Conservation (phyloP, 2,888 invertebrate genomes). For the Protonemura montana region DNA sequence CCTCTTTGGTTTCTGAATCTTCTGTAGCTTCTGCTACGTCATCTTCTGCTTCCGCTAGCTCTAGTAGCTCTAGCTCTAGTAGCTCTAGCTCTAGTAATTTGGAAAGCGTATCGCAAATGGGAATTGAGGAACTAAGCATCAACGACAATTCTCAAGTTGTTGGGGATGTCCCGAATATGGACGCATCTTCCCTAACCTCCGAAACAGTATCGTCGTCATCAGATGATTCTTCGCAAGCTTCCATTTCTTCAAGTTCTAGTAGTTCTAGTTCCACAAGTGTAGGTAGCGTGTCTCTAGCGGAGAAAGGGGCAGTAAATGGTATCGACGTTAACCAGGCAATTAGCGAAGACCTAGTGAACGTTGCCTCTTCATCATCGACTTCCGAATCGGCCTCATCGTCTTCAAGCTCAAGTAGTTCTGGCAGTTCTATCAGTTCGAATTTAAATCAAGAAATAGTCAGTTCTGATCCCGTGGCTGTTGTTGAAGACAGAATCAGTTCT, state of each 20-base stretch:
- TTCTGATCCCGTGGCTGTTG: neutral
- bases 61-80: no score
- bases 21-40: neutral
- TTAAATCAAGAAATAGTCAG: neutral
- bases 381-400: neutral
- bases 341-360: neutral
- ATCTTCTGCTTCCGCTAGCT: no score
- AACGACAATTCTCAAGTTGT: neutral
- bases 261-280: neutral
- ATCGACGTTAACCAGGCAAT: neutral
- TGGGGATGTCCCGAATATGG: neutral
- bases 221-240: neutral
- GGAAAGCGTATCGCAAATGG: neutral
- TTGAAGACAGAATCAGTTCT: neutral
- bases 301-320: neutral
- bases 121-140: neutral
- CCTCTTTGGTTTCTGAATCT: neutral
- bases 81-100: neutral
- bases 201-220: neutral
- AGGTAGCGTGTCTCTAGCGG: neutral
- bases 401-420: neutral
- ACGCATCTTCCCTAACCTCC: neutral
- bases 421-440: neutral
- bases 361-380: neutral
- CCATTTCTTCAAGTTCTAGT: neutral